These are phyloP conservation scores for Steromphala cineraria DNA, from an alignment of 2,888 invertebrate species.

Conservation along the genomic window DNA sequence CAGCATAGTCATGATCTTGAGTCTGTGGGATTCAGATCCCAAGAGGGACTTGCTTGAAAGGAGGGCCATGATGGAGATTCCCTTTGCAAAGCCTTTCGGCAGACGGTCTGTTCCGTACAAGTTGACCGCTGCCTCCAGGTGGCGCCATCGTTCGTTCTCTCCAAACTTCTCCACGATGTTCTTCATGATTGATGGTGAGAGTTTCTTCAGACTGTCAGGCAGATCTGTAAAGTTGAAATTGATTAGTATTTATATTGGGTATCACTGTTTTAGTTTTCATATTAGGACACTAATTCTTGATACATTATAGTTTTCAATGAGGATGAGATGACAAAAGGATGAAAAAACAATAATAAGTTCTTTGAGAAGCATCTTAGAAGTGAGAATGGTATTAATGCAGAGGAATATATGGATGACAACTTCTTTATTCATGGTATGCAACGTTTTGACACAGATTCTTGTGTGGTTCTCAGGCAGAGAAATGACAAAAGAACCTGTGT, in stretches of 20 bases:
- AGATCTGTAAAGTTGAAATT: conserved; percentile 41
- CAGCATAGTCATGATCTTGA: conserved; percentile 32
- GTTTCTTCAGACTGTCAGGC: conserved; percentile 42
- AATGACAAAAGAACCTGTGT: no score
- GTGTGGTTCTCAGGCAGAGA: no score
- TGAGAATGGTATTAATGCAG: no score
- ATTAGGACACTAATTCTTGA: no score
- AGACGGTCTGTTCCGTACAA: conserved; percentile 39
- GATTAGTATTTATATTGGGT: neutral
- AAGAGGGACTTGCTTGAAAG: conserved; percentile 19
- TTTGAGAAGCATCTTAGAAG: no score
- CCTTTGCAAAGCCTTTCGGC: conserved; percentile 30
- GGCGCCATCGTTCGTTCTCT: conserved; percentile 46
- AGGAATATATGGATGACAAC: no score
- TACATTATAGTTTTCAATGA: no score
- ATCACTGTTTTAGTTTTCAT: neutral
- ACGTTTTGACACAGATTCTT: no score
- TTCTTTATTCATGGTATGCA: no score
- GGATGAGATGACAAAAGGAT: no score
- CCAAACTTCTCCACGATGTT: conserved; percentile 45
- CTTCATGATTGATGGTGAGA: conserved; percentile 29
- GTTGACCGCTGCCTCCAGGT: conserved; percentile 46
- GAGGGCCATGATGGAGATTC: conserved; percentile 29
- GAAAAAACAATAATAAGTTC: no score
- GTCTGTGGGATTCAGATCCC: conserved; percentile 16